A percentile compares a stretch with the other conserved stretches of the same genome.
phyloP scores from a whole-genome alignment of 2,797 vertebrate genomes.

The Helostoma temminkii region DNA sequence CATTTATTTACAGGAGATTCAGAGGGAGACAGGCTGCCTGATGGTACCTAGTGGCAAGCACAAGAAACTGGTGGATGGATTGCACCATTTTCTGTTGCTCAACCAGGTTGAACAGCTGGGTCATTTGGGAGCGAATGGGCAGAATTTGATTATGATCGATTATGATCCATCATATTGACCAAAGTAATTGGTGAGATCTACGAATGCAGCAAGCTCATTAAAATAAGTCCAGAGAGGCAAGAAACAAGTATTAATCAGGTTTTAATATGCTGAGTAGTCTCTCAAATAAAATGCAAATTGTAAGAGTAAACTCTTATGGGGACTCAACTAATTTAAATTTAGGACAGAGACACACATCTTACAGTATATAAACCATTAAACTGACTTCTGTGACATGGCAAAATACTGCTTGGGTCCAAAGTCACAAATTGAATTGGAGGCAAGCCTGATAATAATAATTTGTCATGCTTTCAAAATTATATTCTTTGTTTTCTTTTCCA shows the following conservation, averaged over 20 bases:
- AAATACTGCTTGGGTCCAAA: too few relatives aligned
- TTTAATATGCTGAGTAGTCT: too few relatives aligned
- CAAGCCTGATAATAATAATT: too few relatives aligned
- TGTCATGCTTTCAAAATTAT: too few relatives aligned
- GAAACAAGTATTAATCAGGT: not conserved
- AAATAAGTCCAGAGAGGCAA: not conserved
- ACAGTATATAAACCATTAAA: too few relatives aligned
- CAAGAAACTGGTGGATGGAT: slow-evolving; percentile 35
- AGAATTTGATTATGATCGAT: slow-evolving; percentile 17
- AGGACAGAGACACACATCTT: too few relatives aligned
- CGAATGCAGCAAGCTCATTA: not conserved
- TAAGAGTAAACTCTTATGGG: too few relatives aligned
- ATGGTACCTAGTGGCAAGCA: slow-evolving; percentile 24
- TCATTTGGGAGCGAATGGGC: slow-evolving; percentile 41
- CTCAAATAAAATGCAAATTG: too few relatives aligned
- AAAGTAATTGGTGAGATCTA: not conserved
- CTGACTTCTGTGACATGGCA: too few relatives aligned
- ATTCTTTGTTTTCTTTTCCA: too few relatives aligned
- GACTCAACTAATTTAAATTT: too few relatives aligned
- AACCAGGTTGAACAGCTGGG: slow-evolving; percentile 38
- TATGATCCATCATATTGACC: not conserved
- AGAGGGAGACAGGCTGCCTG: slow-evolving; percentile 27
- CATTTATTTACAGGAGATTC: slow-evolving; percentile 43
- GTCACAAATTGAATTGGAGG: too few relatives aligned
- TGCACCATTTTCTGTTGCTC: slow-evolving; percentile 35